Evolutionary conservation across 2,797 vertebrate genomes (phyloP).

Genomic region (Enteromius treurensis): DNA sequence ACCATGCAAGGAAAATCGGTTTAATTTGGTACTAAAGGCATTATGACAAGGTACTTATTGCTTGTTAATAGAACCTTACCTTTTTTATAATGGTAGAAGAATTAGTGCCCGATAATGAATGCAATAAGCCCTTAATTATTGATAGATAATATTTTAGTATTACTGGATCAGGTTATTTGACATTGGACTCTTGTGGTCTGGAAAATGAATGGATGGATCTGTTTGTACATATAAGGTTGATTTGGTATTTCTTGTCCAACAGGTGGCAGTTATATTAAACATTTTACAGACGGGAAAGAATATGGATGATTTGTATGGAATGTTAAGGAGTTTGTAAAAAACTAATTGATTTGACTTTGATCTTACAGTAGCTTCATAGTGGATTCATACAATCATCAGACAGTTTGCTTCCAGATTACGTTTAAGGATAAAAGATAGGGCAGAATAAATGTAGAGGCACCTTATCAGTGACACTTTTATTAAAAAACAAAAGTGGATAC

Average conservation of each 20-base stretch:
- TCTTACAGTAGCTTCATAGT: neutral
- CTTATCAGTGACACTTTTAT: neutral
- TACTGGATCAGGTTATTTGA: neutral
- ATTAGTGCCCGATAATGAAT: neutral
- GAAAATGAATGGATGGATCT: neutral
- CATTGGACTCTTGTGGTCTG: neutral
- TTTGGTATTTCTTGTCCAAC: slow-evolving; percentile 20
- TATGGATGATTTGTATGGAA: neutral
- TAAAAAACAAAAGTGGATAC: slow-evolving; percentile 10
- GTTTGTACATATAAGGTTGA: neutral
- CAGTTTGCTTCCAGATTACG: neutral
- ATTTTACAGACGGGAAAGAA: neutral
- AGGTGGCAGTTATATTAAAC: slow-evolving; percentile 11
- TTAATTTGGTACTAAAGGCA: neutral
- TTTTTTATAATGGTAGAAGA: neutral
- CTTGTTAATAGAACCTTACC: neutral
- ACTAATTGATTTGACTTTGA: neutral
- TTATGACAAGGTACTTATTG: neutral
- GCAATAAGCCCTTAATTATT: neutral
- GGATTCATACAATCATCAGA: neutral
- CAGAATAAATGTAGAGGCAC: neutral
- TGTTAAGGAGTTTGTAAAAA: neutral
- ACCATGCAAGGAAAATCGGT: neutral
- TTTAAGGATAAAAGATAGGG: neutral
- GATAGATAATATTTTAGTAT: neutral